Conservation (phyloP, 2,888 invertebrate genomes). For the Oscheius onirici region DNA sequence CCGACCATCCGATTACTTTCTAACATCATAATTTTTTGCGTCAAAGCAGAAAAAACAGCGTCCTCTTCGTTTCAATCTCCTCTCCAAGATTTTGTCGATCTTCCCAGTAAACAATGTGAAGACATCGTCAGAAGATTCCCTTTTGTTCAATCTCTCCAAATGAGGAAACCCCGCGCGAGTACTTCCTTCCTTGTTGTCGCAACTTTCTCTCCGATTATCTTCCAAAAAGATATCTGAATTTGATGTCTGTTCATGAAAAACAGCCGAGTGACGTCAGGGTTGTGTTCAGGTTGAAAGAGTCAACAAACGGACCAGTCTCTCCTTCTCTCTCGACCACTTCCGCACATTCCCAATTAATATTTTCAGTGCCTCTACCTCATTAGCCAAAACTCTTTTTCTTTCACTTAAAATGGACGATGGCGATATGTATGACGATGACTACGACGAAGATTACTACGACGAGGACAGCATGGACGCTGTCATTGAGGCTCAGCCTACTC, state of each 20-base stretch:
- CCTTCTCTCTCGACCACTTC: neutral
- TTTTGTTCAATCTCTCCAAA: neutral
- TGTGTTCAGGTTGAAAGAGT: neutral
- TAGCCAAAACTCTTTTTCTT: neutral
- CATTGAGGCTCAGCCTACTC: conserved; percentile 39
- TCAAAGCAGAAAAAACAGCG: no score
- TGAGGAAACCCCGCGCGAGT: neutral
- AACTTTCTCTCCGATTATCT: neutral
- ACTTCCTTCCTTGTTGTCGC: neutral
- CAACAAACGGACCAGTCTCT: neutral
- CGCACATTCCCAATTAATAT: neutral
- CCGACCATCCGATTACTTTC: no score
- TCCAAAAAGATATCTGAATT: neutral
- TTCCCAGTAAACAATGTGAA: no score
- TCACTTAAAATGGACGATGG: conserved; percentile 42
- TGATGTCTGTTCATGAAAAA: neutral
- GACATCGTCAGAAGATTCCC: neutral
- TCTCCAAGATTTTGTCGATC: no score
- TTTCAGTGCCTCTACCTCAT: neutral
- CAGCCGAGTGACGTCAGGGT: neutral
- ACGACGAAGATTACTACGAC: conserved; percentile 50
- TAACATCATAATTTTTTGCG: no score
- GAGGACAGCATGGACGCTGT: conserved; percentile 47
- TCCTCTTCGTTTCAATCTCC: no score
- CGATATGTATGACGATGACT: conserved; percentile 36